Evolutionary conservation across 2,888 invertebrate genomes (phyloP).

Genomic region (Nowickia ferox): DNA sequence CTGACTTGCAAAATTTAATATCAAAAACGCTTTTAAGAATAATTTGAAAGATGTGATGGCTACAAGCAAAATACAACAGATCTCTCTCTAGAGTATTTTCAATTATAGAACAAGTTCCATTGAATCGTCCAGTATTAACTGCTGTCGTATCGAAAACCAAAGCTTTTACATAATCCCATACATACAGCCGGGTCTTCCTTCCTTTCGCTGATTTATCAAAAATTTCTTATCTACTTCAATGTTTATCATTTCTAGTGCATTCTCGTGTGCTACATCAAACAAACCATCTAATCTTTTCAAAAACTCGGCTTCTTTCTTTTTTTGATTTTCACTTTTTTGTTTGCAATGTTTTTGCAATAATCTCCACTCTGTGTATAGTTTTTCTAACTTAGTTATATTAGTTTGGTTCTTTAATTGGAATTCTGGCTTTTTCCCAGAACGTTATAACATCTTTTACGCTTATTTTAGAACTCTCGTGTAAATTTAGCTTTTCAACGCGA

Average conservation of each 20-base stretch:
- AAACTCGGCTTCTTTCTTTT: constrained; percentile 37
- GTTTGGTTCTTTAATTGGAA: constrained; percentile 33
- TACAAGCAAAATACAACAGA: no score
- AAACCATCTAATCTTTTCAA: not conserved
- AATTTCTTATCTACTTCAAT: not conserved
- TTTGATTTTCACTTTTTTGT: constrained; percentile 29
- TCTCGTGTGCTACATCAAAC: not conserved
- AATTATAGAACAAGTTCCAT: no score
- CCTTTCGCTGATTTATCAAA: not conserved
- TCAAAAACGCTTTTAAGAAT: no score
- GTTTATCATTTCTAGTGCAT: not conserved
- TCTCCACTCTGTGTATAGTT: constrained; percentile 7
- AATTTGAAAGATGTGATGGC: no score
- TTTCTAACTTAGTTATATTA: constrained; percentile 45
- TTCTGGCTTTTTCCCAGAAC: not conserved
- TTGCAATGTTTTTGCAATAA: constrained; percentile 17
- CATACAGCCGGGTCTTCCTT: constrained; percentile 7
- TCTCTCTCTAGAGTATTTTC: no score
- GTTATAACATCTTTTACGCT: not conserved
- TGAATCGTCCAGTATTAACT: no score
- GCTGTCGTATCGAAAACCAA: no score
- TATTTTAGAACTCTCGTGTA: constrained; percentile 46
- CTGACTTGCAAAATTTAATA: no score
- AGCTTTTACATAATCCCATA: no score
- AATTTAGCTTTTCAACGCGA: constrained; percentile 44